Conservation (phyloP, 2,888 invertebrate species). For the Sympetrum striolatum region DNA sequence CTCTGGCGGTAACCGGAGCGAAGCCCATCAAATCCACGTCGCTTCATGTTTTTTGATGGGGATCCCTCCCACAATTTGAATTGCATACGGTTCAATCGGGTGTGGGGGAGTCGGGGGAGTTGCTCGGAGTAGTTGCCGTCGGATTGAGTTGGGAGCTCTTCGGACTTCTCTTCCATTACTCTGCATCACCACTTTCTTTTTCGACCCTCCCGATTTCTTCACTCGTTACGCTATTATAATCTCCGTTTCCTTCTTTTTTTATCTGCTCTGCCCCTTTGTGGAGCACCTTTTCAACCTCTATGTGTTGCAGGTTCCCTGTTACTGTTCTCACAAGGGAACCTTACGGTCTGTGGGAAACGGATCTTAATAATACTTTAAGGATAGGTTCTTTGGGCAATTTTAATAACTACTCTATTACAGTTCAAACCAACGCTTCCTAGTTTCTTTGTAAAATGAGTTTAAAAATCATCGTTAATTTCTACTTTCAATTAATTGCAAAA, state of each 20-base stretch:
- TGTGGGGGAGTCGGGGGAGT: background rate
- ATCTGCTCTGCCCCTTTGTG: background rate
- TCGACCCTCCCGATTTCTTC: background rate
- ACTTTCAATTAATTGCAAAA: no score
- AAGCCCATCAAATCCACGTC: conserved; percentile 19
- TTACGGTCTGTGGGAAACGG: no score
- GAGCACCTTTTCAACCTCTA: background rate
- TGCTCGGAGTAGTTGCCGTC: background rate
- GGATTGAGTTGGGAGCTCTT: background rate
- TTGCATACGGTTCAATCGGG: conserved; percentile 39
- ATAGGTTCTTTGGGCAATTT: no score
- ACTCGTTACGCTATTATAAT: background rate
- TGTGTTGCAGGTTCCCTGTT: no score
- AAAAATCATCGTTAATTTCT: no score
- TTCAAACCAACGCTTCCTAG: no score
- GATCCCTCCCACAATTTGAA: conserved; percentile 4
- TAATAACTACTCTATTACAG: no score
- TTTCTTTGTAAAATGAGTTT: no score
- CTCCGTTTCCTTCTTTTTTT: background rate
- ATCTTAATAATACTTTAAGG: no score
- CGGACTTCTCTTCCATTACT: background rate
- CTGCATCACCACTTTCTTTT: background rate
- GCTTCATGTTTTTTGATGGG: conserved; percentile 41
- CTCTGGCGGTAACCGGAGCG: background rate
- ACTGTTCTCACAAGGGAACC: no score